phyloP scores from a whole-genome alignment of 2,113 vertebrate species.

The Phocoena sinus region DNA sequence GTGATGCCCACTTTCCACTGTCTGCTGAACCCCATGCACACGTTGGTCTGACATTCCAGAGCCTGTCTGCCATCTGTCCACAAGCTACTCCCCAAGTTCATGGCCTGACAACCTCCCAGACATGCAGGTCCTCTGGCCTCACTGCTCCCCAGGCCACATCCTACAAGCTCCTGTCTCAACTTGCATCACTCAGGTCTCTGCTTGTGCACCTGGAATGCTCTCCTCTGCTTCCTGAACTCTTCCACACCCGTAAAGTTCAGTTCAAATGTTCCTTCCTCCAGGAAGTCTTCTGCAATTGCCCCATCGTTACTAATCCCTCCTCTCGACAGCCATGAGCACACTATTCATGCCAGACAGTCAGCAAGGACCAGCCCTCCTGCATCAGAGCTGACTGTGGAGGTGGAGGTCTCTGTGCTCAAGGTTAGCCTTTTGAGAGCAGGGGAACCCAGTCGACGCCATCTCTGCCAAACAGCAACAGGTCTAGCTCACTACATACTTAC shows the following conservation, averaged over 20 bases:
- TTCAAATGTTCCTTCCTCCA: not conserved
- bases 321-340: not conserved
- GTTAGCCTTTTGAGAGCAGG: not conserved
- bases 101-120: not conserved
- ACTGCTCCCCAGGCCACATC: accelerated
- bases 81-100: not conserved
- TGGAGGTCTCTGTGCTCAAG: not conserved
- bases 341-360: not conserved
- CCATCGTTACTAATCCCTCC: not conserved
- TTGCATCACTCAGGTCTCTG: too few species aligned
- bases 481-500: not conserved
- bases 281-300: not conserved
- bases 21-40: too few species aligned
- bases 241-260: not conserved
- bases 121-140: not conserved
- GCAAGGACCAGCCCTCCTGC: not conserved
- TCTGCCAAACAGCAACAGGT: not conserved
- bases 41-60: not conserved
- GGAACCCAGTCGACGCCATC: accelerated
- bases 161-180: not conserved
- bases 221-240: not conserved
- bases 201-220: not conserved
- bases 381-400: not conserved
- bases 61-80: not conserved
- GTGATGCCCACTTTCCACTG: not conserved